Conservation (phyloP, 2,888 invertebrate genomes). For the Ferdinandea cuprea region DNA sequence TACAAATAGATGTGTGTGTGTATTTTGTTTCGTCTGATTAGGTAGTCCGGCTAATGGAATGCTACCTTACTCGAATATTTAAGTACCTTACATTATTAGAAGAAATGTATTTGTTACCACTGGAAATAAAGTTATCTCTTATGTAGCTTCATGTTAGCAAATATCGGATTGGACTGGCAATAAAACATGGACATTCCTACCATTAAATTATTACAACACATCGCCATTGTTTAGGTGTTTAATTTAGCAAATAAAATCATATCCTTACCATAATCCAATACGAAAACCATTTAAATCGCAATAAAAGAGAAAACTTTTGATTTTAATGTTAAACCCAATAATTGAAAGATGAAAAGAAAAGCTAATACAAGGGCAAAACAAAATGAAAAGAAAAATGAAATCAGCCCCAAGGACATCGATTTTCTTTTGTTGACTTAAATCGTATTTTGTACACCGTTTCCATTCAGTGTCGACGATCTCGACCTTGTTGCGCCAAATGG, state of each 20-base stretch:
- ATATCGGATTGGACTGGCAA: too few relatives aligned
- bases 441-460: constrained; percentile 31
- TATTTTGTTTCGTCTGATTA: background rate
- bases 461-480: constrained; percentile 14
- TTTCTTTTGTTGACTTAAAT: constrained; percentile 54
- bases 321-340: constrained; percentile 31
- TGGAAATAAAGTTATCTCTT: too few relatives aligned
- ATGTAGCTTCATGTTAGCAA: too few relatives aligned
- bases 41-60: background rate
- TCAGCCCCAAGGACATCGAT: constrained; percentile 44
- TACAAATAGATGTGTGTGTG: background rate
- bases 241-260: constrained; percentile 4
- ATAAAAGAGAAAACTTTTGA: background rate
- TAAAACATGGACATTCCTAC: too few relatives aligned
- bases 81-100: too few relatives aligned
- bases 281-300: background rate
- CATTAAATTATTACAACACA: too few relatives aligned
- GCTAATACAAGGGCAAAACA: background rate
- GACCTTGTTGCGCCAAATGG: constrained; percentile 53
- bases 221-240: background rate
- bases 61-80: too few relatives aligned
- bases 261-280: background rate
- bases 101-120: too few relatives aligned
- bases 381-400: background rate
- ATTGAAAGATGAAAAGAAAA: constrained; percentile 35